Evolutionary conservation across 23 tunicate species (phyloP).

Genomic region (Aplidium turbinatum): DNA sequence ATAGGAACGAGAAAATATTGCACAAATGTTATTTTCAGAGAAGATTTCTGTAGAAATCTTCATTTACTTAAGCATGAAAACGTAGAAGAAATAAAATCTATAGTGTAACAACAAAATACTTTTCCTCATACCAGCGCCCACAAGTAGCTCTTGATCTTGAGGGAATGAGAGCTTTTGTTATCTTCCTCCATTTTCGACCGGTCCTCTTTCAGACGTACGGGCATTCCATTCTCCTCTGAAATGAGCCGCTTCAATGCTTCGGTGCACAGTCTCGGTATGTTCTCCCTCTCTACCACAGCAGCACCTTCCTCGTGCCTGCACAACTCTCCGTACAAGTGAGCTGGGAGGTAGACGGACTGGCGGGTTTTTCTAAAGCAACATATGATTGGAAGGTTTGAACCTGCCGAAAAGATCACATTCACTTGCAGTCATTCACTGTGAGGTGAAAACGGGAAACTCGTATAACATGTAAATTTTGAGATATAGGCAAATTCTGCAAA

Average conservation of each 20-base stretch:
- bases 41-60: too few species aligned
- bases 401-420: too few species aligned
- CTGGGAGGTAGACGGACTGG: slow-evolving; percentile 72
- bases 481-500: too few species aligned
- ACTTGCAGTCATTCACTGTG: too few species aligned
- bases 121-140: slow-evolving; percentile 92
- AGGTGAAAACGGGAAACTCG: too few species aligned
- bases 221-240: slow-evolving; percentile 5
- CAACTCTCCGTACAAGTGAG: slow-evolving; percentile 91
- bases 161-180: neutral
- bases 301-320: slow-evolving; percentile 66
- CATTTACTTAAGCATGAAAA: too few species aligned
- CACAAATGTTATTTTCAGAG: too few species aligned
- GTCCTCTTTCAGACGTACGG: slow-evolving; percentile 8
- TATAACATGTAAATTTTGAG: too few species aligned
- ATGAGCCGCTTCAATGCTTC: slow-evolving; percentile 36
- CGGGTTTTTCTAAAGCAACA: slow-evolving; percentile 48
- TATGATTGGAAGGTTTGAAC: too few species aligned
- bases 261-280: slow-evolving; percentile 35
- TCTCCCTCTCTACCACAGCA: slow-evolving; percentile 35
- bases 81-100: too few species aligned
- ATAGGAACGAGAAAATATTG: neutral
- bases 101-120: neutral
- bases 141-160: slow-evolving; percentile 63
- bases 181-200: slow-evolving; percentile 13